Percentiles rank a stretch among this genome's conserved stretches.
phyloP scores from a whole-genome alignment of 2,113 vertebrate species.

The Semicossyphus pulcher region DNA sequence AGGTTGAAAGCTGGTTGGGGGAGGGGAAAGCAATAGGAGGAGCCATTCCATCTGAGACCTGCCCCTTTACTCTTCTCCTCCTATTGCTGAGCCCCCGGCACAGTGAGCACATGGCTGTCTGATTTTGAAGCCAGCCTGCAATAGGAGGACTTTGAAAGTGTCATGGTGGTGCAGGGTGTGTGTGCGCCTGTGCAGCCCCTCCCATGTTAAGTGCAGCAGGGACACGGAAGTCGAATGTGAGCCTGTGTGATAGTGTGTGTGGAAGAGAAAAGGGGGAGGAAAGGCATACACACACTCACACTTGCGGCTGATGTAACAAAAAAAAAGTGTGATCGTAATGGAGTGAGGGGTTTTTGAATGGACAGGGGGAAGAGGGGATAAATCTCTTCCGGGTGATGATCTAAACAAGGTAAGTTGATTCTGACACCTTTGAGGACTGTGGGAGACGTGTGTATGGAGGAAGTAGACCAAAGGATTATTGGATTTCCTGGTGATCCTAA shows the following conservation, averaged over 20 bases:
- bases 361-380: not conserved
- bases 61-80: conserved; percentile 9
- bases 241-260: conserved; percentile 3
- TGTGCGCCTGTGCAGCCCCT: conserved; percentile 59
- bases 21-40: conserved; percentile 35
- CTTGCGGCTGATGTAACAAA: conserved; percentile 38
- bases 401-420: conserved; percentile 62
- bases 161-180: conserved; percentile 21
- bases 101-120: conserved; percentile 51
- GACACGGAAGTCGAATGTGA: conserved; percentile 54
- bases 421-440: not conserved
- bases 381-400: conserved; percentile 2
- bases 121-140: conserved; percentile 50
- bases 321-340: conserved; percentile 33
- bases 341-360: conserved; percentile 30
- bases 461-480: conserved; percentile 1
- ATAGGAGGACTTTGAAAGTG: conserved; percentile 1
- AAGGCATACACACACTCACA: not conserved
- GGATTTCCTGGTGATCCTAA: conserved; percentile 6
- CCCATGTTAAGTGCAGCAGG: conserved; percentile 25
- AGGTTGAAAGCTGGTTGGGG: conserved; percentile 19
- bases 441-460: not conserved
- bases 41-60: conserved; percentile 1
- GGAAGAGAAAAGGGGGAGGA: conserved; percentile 1
- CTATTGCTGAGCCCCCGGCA: not conserved